Base-by-base conservation (phyloP, 2,113 vertebrate genomes). In the Cephalopterus ornatus region DNA sequence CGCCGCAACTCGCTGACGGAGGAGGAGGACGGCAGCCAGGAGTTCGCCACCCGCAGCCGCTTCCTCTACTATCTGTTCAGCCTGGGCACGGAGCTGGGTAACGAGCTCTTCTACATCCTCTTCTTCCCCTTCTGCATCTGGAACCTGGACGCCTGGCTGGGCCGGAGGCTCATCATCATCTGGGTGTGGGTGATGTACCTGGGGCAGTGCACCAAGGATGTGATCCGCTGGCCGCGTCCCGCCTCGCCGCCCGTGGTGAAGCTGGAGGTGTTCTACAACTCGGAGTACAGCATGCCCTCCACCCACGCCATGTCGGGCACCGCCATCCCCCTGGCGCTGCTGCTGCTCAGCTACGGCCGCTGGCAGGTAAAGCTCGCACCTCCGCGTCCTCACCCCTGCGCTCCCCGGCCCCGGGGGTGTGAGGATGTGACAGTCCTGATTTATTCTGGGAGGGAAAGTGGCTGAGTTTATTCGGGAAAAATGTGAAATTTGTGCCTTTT, bases 151-250 rank as follows among this genome's bases (percentile, higher is more conserved):
- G 96, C 98, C 15, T 98, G 98, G 73, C 98, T 99, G 84, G 97
- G 99, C 97, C 97, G 99, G 71, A 94, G 98, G 94, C 98, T 99
- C 21, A 98, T 99, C 95, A 97, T 99, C 91, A 96, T 99, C 62
- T 99, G 99, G 99, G 99, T 99, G 71, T 98, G 98, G 98, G 99
- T 99, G 95, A 99, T 99, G 99, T 99, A 99, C 97, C 95, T 99
- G 97, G 99, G 99, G 16, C 99, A 99, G 98, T 99, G 99, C 97
- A 99, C 99, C 93, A 99, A 99, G 97, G 99, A 99, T 85, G 90
- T 99, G 66, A 85, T 99, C 88, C 98, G 99, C 66, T 99, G 98
- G 98, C 98, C 99, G 41, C 97, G 99, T 77, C 99, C 99, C 49
- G 98, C 99, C 20, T 99, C 99, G 2, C 99, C 99, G 4, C 99